phyloP scores from a whole-genome alignment of 2,888 invertebrate species.

The Blastobasis lacticolella region DNA sequence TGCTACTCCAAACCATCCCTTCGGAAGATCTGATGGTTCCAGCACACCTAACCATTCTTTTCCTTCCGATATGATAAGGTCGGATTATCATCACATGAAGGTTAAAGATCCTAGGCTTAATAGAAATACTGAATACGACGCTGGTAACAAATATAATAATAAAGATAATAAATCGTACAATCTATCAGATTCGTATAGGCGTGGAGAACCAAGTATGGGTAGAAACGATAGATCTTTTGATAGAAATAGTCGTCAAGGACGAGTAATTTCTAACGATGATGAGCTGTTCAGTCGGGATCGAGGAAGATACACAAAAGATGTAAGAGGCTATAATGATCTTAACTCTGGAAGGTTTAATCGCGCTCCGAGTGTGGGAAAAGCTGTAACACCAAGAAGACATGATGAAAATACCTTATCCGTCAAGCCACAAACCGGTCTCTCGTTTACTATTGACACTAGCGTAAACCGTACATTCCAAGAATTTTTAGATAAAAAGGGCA shows the following conservation, averaged over 20 bases:
- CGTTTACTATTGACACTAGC: constrained; percentile 58
- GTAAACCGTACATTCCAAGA: constrained; percentile 51
- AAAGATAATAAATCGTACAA: constrained; percentile 25
- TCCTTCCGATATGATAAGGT: constrained; percentile 33
- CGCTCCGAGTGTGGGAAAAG: neutral
- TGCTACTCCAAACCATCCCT: constrained; percentile 14
- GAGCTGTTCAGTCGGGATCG: constrained; percentile 19
- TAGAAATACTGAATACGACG: constrained; percentile 38
- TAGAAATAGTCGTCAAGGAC: constrained; percentile 18
- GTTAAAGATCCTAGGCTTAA: constrained; percentile 47
- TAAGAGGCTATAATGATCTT: no score
- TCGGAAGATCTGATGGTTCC: constrained; percentile 26
- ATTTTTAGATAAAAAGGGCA: constrained; percentile 26
- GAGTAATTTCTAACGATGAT: constrained; percentile 18
- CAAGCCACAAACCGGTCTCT: constrained; percentile 32
- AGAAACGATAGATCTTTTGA: constrained; percentile 27
- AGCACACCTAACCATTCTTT: constrained; percentile 30
- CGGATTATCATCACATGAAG: constrained; percentile 28
- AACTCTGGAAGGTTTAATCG: constrained; percentile 15
- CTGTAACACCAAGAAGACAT: neutral
- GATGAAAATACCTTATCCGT: constrained; percentile 31
- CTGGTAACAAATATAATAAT: constrained; percentile 24
- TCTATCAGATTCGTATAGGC: constrained; percentile 21
- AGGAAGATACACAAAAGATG: constrained; percentile 12
- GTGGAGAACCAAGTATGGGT: constrained; percentile 27